Conservation (phyloP, 2,888 invertebrate species). For the Oxyscelio sp. region DNA sequence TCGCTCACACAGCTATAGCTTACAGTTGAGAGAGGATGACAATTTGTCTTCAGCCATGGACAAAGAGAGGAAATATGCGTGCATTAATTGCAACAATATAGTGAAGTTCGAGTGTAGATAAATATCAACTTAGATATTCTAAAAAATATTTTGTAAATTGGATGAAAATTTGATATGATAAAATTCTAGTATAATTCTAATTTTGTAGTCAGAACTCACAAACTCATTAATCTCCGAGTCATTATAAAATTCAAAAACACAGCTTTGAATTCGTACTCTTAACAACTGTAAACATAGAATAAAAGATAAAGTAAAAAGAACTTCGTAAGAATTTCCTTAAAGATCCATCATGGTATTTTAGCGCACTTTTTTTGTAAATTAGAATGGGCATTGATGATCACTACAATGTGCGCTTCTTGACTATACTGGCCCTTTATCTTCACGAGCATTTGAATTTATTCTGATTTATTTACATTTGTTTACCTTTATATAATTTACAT, state of each 20-base stretch:
- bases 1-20: too few relatives aligned
- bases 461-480: conserved; percentile 23
- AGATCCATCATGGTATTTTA: background rate
- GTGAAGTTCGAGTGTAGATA: too few relatives aligned
- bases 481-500: conserved; percentile 57
- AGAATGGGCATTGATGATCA: conserved; percentile 31
- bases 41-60: too few relatives aligned
- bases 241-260: background rate
- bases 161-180: too few relatives aligned
- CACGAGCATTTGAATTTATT: conserved; percentile 12
- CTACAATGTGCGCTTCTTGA: conserved; percentile 47
- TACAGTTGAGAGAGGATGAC: too few relatives aligned
- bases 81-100: too few relatives aligned
- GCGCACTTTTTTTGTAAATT: conserved; percentile 21
- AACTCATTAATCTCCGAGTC: background rate
- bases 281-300: background rate
- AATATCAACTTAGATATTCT: too few relatives aligned
- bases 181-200: too few relatives aligned
- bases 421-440: conserved; percentile 6
- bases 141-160: too few relatives aligned
- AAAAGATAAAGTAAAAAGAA: background rate
- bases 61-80: too few relatives aligned
- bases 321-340: too few relatives aligned
- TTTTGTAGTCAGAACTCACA: background rate
- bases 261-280: background rate